Evolutionary conservation across 2,797 vertebrate species (phyloP).

Genomic region (Cyclopterus lumpus): DNA sequence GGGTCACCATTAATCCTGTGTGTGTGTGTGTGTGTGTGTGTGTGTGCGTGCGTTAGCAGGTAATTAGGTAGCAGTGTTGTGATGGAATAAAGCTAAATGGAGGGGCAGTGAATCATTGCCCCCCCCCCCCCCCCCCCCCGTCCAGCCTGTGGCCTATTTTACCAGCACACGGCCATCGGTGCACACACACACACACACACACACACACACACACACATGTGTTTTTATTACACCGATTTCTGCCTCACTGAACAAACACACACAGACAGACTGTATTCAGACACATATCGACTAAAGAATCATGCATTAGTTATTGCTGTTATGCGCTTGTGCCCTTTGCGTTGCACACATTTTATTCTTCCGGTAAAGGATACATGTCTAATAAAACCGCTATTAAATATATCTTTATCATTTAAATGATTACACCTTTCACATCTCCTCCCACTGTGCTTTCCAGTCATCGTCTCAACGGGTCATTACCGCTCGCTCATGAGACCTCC

Average conservation of each 20-base stretch:
- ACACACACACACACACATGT: neutral
- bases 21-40: constrained; percentile 2
- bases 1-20: constrained; percentile 27
- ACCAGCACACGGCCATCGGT: constrained; percentile 13
- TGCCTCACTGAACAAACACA: neutral
- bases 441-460: constrained; percentile 1
- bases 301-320: neutral
- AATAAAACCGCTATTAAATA: neutral
- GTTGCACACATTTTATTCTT: neutral
- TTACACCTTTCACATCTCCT: constrained; percentile 5
- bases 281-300: neutral
- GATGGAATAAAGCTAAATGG: constrained; percentile 41
- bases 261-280: neutral
- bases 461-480: neutral
- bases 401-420: neutral
- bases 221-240: constrained; percentile 10
- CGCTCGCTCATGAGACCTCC: neutral
- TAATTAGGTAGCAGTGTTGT: constrained; percentile 40
- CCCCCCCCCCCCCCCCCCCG: too few relatives aligned
- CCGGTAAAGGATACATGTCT: neutral
- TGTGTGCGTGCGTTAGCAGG: constrained; percentile 32
- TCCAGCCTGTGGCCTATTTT: constrained; percentile 50
- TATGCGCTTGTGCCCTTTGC: neutral
- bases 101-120: constrained; percentile 18
- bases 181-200: constrained; percentile 11